Base-by-base conservation (phyloP, 2,888 invertebrate genomes). In the Acanthoscelides obtectus region DNA sequence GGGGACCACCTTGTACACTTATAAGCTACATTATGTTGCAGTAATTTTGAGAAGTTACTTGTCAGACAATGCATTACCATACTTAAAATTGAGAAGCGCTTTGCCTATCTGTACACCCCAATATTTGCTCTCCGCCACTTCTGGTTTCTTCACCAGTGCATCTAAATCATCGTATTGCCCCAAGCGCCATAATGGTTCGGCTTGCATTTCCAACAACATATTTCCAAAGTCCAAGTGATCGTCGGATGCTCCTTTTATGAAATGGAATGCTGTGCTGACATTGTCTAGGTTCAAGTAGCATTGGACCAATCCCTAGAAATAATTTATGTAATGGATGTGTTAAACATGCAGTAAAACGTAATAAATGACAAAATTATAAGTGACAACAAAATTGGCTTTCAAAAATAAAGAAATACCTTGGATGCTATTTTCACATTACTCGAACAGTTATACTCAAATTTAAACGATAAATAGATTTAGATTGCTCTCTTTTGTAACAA, bases 171-270 rank as follows among this genome's bases (percentile, higher is more conserved):
- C 92, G 86, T 94, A 98, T 76, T 92, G 89, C 0, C 94, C 93
- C 22, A 98, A 87, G 71, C 95, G 91, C 95, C 97, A 96, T 27
- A 96, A 88, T 0, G 97, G 92, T 83, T 98, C 97, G 0, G 95
- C 92, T 72, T 91, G 89, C 79, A 89, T 89, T 77, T 91, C 90
- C 66, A 89, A 85, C 76, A 95, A 88, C 72, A 92, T 84, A 77
- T 89, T 88, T 45, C 88, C 88, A 66, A 89, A 88, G 77, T 89
- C 88, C 0, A 89, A 88, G 82, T 87, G 86, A 8, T 88, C 87
- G 68, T 90, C 88, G 70, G 90, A 84, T n/a, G 91, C 85, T 0
- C 92, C 92, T 78, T 93, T 90, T 0, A 93, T 89, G 74, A 96
- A 88, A 20, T 92, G 89, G 76, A 94, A 88, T 0, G 96, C 96